A percentile compares a stretch with the other conserved stretches of the same genome.
Evolutionary conservation across 1,140 invertebrate species (phyloP).

Genomic region (Drosophila punjabiensis): DNA sequence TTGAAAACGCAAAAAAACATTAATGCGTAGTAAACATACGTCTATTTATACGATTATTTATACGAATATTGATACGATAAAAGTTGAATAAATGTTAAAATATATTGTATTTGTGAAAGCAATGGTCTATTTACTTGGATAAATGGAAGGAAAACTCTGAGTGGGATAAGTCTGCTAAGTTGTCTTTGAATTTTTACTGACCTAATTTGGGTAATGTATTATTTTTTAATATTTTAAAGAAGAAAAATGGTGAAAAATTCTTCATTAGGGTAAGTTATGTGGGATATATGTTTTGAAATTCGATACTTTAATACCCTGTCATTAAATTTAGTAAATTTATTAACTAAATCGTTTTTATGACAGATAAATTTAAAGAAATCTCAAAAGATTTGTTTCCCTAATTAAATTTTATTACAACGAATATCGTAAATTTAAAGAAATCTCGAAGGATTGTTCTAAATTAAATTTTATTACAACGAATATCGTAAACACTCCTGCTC

Average conservation of each 20-base stretch:
- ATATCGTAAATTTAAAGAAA: not conserved
- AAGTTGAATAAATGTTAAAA: constrained; percentile 5
- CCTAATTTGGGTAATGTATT: no score
- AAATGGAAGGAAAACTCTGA: not conserved
- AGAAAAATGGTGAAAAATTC: not conserved
- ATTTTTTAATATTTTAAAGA: not conserved
- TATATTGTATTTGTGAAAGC: not conserved
- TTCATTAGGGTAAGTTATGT: not conserved
- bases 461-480: not conserved
- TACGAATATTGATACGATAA: constrained; percentile 2
- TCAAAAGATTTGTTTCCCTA: not conserved
- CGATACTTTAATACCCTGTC: not conserved
- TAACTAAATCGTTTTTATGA: no score
- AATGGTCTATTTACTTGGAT: not conserved
- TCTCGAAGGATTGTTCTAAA: not conserved
- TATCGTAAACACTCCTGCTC: no score
- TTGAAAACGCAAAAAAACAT: constrained; percentile 4
- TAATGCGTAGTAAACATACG: not conserved
- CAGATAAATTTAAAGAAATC: not conserved
- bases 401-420: not conserved
- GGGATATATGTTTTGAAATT: not conserved
- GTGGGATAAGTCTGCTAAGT: not conserved
- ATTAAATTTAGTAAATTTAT: not conserved
- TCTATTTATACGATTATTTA: constrained; percentile 9
- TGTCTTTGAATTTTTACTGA: no score